These are phyloP conservation scores for Antennarius striatus DNA, from an alignment of 2,113 vertebrate species.

Conservation along the genomic window DNA sequence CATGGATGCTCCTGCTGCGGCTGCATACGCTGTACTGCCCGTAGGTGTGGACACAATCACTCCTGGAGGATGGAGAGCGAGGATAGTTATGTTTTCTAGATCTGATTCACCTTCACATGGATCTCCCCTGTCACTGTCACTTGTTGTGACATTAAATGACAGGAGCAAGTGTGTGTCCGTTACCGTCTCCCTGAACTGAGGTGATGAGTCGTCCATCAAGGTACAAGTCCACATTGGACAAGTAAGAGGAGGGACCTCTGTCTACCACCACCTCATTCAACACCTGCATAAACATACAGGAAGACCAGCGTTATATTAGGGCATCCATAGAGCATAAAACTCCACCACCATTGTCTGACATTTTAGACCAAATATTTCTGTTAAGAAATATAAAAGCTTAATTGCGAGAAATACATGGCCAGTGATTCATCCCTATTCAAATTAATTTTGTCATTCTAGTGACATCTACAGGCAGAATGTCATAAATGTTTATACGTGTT, in stretches of 20 bases:
- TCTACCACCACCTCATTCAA: conserved; percentile 85
- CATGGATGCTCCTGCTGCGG: conserved; percentile 84
- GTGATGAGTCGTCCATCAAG: conserved; percentile 84
- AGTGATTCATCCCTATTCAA: neutral
- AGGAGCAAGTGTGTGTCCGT: neutral
- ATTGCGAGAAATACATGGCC: neutral
- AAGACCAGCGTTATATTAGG: neutral
- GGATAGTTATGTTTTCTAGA: neutral
- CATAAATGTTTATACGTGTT: neutral
- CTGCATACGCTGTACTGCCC: conserved; percentile 82
- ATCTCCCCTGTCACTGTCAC: neutral
- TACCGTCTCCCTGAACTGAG: conserved; percentile 84
- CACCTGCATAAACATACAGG: conserved; percentile 64
- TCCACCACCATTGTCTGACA: too few species aligned
- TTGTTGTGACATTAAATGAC: neutral
- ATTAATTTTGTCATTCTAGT: neutral
- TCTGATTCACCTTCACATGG: neutral
- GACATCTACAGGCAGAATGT: conserved; percentile 28
- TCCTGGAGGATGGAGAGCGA: conserved; percentile 57
- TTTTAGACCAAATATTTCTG: neutral
- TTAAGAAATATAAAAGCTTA: neutral
- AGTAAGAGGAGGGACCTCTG: conserved; percentile 83
- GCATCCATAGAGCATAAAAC: neutral
- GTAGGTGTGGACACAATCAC: conserved; percentile 84
- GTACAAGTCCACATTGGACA: conserved; percentile 85